phyloP scores from a whole-genome alignment of 30 jellyfish, hydroid and myxozoan genomes.

The Chironex yamaguchii region DNA sequence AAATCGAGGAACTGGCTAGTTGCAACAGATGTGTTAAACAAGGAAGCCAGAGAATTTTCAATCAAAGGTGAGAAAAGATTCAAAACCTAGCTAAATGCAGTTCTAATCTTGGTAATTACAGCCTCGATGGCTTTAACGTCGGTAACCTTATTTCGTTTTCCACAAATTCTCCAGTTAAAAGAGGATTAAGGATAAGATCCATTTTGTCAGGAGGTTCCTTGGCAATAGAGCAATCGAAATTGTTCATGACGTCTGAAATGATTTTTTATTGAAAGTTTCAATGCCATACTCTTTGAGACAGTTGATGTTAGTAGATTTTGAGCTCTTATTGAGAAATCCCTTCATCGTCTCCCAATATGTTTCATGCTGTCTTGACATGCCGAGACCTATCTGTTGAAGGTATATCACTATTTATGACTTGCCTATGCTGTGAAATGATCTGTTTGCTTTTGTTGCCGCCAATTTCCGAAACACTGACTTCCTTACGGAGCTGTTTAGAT shows the following conservation, averaged over 20 bases:
- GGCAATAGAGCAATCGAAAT: conserved; percentile 20
- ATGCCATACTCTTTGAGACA: not conserved
- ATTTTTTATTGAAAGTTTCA: not conserved
- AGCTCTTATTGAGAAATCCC: conserved; percentile 12
- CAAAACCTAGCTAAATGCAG: not conserved
- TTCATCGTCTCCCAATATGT: conserved; percentile 35
- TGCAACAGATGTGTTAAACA: conserved; percentile 44
- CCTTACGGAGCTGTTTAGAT: too few relatives aligned
- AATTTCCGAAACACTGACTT: too few relatives aligned
- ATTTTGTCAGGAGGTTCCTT: conserved; percentile 41
- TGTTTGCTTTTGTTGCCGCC: too few relatives aligned
- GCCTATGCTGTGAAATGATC: too few relatives aligned
- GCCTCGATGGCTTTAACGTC: conserved; percentile 5
- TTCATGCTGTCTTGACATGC: not conserved
- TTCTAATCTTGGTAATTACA: conserved; percentile 2
- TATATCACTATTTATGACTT: too few relatives aligned
- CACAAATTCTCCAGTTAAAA: not conserved
- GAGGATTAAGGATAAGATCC: conserved; percentile 17
- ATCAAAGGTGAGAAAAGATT: not conserved
- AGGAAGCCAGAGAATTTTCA: conserved; percentile 18
- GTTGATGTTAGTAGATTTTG: conserved; percentile 12
- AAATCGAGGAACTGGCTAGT: conserved; percentile 36
- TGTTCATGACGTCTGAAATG: conserved; percentile 43
- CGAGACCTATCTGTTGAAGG: too few relatives aligned
- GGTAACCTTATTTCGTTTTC: not conserved